These are phyloP conservation scores for Vombatus ursinus DNA, from an alignment of 2,113 vertebrate species.

Conservation along the genomic window DNA sequence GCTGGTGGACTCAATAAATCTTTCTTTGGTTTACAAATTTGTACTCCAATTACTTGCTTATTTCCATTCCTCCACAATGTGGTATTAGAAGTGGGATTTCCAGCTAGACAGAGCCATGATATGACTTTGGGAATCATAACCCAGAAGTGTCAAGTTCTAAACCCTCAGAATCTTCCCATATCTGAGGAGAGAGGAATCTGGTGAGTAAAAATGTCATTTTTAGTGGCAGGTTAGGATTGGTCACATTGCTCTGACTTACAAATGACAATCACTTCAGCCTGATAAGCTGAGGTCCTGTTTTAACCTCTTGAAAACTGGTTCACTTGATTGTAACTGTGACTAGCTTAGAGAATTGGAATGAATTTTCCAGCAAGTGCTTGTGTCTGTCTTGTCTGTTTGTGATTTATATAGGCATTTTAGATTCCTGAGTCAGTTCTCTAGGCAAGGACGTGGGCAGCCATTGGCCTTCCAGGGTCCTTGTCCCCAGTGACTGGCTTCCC, in stretches of 20 bases:
- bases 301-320: background rate
- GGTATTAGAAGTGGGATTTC: background rate
- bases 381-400: background rate
- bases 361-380: background rate
- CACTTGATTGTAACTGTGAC: background rate
- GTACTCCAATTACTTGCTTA: background rate
- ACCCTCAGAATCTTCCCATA: too few relatives aligned
- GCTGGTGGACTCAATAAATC: background rate
- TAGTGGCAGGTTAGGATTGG: background rate
- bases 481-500: background rate
- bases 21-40: background rate
- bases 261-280: background rate
- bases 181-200: too few relatives aligned
- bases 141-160: background rate
- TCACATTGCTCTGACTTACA: background rate
- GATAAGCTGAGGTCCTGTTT: too few relatives aligned
- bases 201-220: too few relatives aligned
- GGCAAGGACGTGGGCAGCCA: background rate
- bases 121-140: background rate
- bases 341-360: background rate
- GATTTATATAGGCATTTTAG: background rate
- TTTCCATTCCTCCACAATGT: background rate
- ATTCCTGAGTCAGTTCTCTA: background rate
- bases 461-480: background rate
- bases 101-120: background rate